Percentiles rank a stretch among this genome's conserved stretches.
Evolutionary conservation across 1,140 invertebrate genomes (phyloP).

Genomic region (Alviniconcha marisindica): DNA sequence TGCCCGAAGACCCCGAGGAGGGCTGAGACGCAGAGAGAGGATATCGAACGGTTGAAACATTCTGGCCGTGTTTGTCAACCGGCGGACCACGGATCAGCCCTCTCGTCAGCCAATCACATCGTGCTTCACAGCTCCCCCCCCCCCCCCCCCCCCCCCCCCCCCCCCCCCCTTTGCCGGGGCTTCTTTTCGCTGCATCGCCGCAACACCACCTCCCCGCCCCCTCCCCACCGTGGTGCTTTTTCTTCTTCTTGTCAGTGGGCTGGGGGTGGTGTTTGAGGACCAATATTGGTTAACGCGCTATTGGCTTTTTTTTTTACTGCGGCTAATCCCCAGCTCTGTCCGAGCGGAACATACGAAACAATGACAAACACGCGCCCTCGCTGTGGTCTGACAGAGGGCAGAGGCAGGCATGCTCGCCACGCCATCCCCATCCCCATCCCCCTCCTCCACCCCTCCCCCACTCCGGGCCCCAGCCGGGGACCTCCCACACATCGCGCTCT

Average conservation of each 20-base stretch:
- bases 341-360: constrained; percentile 44
- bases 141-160: background rate
- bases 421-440: background rate
- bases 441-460: too few species aligned
- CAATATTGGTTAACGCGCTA: constrained; percentile 41
- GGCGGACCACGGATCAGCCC: constrained; percentile 11
- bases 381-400: background rate
- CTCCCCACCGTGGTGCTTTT: background rate
- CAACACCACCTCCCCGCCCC: background rate
- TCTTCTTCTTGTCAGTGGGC: background rate
- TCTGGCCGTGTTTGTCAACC: constrained; percentile 39
- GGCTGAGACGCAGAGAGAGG: constrained; percentile 34
- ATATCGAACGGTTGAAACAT: constrained; percentile 42
- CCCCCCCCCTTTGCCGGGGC: too few species aligned
- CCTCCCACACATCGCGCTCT: too few species aligned
- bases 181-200: too few species aligned
- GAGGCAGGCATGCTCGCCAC: background rate
- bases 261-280: constrained; percentile 36
- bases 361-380: constrained; percentile 35
- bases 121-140: background rate
- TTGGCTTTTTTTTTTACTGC: constrained; percentile 33
- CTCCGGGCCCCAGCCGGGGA: too few species aligned
- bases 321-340: constrained; percentile 41
- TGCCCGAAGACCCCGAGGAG: background rate
- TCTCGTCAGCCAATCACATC: constrained; percentile 35